phyloP scores from a whole-genome alignment of 2,888 invertebrate species.

The Ypsolopha scabrella region DNA sequence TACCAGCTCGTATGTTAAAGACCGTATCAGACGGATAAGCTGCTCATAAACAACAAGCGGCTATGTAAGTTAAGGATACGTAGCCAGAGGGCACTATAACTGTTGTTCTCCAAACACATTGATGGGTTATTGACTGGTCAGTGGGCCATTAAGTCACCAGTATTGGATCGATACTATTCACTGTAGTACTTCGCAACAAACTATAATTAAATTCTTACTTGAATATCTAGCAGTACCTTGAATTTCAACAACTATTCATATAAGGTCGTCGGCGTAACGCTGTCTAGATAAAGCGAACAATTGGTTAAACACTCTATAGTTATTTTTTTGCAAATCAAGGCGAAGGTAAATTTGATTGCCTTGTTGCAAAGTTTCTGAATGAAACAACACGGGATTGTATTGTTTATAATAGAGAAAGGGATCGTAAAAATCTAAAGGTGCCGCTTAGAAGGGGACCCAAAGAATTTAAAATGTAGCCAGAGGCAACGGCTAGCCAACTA shows the following conservation, averaged over 20 bases:
- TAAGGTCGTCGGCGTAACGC: slow-evolving; percentile 10
- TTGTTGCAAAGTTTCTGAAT: not conserved
- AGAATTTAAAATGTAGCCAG: not conserved
- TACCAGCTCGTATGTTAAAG: too few relatives aligned
- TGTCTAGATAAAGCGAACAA: slow-evolving; percentile 8
- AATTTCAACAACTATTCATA: slow-evolving; percentile 1
- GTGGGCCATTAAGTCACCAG: too few relatives aligned
- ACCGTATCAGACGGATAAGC: too few relatives aligned
- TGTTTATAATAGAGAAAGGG: not conserved
- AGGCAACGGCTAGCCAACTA: not conserved
- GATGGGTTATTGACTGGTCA: too few relatives aligned
- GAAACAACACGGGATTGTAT: not conserved
- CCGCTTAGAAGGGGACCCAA: not conserved
- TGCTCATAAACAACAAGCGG: too few relatives aligned
- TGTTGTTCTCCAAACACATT: too few relatives aligned
- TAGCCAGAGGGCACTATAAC: too few relatives aligned
- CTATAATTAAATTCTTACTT: too few relatives aligned
- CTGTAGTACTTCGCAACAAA: too few relatives aligned
- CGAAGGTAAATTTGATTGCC: not conserved
- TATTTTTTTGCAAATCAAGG: not conserved
- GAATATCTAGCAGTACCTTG: slow-evolving; percentile 1
- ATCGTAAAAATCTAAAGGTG: not conserved
- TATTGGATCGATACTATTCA: too few relatives aligned
- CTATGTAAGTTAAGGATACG: too few relatives aligned
- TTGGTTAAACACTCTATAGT: not conserved